Conservation (phyloP, 37 sponge, comb jelly and placozoan genomes). For the Halichondria panicea region DNA sequence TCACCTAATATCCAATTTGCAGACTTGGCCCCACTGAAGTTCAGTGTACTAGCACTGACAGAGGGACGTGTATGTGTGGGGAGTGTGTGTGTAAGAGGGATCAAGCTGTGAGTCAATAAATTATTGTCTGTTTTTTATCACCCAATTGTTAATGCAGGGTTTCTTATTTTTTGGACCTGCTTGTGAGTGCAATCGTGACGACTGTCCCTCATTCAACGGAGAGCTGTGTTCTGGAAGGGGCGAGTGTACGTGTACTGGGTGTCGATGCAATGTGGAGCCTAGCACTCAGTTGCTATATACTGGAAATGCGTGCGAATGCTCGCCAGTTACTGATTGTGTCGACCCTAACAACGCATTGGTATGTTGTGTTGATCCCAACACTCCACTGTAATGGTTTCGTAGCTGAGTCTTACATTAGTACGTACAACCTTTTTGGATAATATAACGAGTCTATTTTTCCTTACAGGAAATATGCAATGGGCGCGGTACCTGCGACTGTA, state of each 20-base stretch:
- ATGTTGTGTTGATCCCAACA: too few relatives aligned
- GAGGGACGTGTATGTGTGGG: constrained; percentile 70
- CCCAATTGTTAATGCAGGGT: neutral
- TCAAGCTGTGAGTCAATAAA: neutral
- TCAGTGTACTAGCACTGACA: constrained; percentile 31
- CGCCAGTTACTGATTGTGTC: constrained; percentile 31
- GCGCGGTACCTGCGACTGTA: constrained; percentile 10
- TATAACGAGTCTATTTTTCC: too few relatives aligned
- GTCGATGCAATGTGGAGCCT: constrained; percentile 25
- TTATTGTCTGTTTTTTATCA: neutral
- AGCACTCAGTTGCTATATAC: constrained; percentile 10
- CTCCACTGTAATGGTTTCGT: too few relatives aligned
- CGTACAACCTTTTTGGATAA: neutral
- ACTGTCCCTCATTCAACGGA: constrained; percentile 26
- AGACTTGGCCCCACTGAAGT: constrained; percentile 27
- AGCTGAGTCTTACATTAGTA: neutral
- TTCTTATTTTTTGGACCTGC: constrained; percentile 45
- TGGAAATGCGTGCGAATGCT: constrained; percentile 33
- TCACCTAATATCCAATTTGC: neutral
- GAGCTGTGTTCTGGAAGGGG: constrained; percentile 18
- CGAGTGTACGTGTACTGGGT: constrained; percentile 33
- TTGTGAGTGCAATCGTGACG: constrained; percentile 65
- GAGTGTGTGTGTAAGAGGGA: constrained; percentile 37
- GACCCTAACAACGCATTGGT: constrained; percentile 21
- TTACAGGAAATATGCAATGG: constrained; percentile 12